Conservation (phyloP, 2,888 invertebrate species). For the Formica aserva region DNA sequence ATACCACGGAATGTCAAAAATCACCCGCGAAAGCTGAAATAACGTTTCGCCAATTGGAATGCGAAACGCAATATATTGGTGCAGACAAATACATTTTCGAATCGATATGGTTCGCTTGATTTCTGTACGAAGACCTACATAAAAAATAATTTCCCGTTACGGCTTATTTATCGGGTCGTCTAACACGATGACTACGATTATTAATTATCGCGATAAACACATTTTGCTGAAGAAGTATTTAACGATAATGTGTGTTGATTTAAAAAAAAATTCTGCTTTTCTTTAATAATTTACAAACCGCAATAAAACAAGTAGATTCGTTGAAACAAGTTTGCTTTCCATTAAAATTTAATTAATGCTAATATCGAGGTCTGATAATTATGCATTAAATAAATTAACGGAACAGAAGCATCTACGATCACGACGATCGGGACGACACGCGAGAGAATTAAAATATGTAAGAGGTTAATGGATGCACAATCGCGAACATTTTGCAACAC, state of each 20-base stretch:
- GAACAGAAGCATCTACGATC: background rate
- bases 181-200: background rate
- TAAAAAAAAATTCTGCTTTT: background rate
- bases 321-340: background rate
- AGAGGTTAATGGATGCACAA: slow-evolving; percentile 53
- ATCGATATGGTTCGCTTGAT: background rate
- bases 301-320: background rate
- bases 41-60: slow-evolving; percentile 5
- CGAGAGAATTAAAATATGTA: slow-evolving; percentile 15
- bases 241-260: background rate
- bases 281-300: background rate
- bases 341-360: slow-evolving; percentile 14
- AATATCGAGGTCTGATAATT: slow-evolving; percentile 5
- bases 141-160: background rate
- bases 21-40: slow-evolving; percentile 11
- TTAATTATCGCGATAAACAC: background rate
- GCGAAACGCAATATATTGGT: background rate
- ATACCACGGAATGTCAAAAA: slow-evolving; percentile 13
- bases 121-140: background rate
- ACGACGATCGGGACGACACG: background rate
- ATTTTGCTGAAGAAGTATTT: background rate
- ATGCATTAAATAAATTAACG: slow-evolving; percentile 15
- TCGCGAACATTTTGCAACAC: slow-evolving; percentile 55
- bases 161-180: background rate
- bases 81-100: background rate